A percentile compares a stretch with the other conserved stretches of the same genome.
These are phyloP conservation scores for Thymelicus lineola DNA, from an alignment of 2,888 invertebrate species.

Conservation along the genomic window DNA sequence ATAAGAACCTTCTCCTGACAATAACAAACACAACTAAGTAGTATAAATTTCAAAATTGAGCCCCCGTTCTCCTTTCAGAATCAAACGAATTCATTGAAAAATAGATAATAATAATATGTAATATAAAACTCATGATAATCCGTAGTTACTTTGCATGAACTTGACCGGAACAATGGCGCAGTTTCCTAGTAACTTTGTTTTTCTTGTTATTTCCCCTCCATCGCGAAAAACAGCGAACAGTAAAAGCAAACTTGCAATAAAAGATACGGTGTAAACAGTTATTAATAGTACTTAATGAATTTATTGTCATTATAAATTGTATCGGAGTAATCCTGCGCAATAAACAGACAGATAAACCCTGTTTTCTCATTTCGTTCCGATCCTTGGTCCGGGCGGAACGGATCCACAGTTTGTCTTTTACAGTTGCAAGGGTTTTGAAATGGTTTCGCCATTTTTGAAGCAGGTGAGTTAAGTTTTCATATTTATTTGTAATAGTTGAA, in stretches of 20 bases:
- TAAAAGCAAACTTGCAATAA: not conserved
- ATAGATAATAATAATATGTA: too few relatives aligned
- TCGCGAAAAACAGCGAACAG: not conserved
- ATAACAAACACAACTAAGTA: too few relatives aligned
- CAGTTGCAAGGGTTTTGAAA: conserved; percentile 2
- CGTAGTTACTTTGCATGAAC: too few relatives aligned
- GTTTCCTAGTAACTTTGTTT: not conserved
- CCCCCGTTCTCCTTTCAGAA: too few relatives aligned
- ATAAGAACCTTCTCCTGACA: too few relatives aligned
- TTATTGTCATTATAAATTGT: conserved; percentile 28
- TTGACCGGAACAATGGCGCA: too few relatives aligned
- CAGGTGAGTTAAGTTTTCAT: conserved; percentile 38
- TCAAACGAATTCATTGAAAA: too few relatives aligned
- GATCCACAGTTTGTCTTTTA: not conserved
- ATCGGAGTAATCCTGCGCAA: conserved; percentile 23
- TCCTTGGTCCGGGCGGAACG: conserved; percentile 5
- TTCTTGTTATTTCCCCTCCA: not conserved
- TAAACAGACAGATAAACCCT: conserved; percentile 18
- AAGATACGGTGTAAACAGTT: not conserved
- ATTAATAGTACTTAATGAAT: conserved; percentile 11
- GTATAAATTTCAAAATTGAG: too few relatives aligned
- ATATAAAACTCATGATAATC: too few relatives aligned
- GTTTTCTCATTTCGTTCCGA: conserved; percentile 9
- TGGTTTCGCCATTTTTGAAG: conserved; percentile 43
- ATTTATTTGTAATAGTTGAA: not conserved